Conservation (phyloP, 2,888 invertebrate genomes). For the Diplolepis rosae region DNA sequence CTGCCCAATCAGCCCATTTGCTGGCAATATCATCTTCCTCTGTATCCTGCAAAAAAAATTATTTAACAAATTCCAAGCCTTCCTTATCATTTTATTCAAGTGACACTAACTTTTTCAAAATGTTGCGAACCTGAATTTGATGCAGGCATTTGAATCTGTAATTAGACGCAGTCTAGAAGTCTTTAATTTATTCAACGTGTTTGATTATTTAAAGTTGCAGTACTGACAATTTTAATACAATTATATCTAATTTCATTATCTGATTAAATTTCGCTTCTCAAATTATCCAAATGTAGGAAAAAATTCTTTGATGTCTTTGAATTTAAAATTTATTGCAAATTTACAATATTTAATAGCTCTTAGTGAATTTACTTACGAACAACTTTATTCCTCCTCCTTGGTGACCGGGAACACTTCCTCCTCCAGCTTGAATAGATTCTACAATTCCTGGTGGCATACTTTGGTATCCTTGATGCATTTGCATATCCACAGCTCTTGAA, state of each 20-base stretch:
- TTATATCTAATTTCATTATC: too few relatives aligned
- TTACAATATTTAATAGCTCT: too few relatives aligned
- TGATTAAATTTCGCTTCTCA: too few relatives aligned
- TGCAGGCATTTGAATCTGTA: conserved; percentile 70
- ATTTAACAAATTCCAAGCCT: conserved; percentile 43
- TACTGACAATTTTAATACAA: too few relatives aligned
- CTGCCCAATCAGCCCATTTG: conserved; percentile 58
- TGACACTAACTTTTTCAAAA: conserved; percentile 55
- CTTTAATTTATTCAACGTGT: not conserved
- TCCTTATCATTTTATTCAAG: conserved; percentile 47
- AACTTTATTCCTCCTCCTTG: conserved; percentile 69
- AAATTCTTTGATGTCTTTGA: too few relatives aligned
- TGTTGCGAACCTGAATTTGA: conserved; percentile 52
- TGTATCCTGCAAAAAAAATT: conserved; percentile 55
- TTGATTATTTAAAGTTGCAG: not conserved
- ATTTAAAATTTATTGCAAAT: too few relatives aligned
- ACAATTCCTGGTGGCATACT: conserved; percentile 68
- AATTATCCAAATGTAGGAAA: too few relatives aligned
- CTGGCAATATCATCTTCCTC: conserved; percentile 45
- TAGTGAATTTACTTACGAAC: conserved; percentile 58
- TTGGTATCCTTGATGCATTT: conserved; percentile 70
- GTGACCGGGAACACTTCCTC: conserved; percentile 63
- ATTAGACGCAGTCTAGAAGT: conserved; percentile 51
- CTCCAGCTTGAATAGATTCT: conserved; percentile 68
- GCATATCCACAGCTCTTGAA: conserved; percentile 63